Evolutionary conservation across 2,113 vertebrate species (phyloP).

Genomic region (Python bivittatus): DNA sequence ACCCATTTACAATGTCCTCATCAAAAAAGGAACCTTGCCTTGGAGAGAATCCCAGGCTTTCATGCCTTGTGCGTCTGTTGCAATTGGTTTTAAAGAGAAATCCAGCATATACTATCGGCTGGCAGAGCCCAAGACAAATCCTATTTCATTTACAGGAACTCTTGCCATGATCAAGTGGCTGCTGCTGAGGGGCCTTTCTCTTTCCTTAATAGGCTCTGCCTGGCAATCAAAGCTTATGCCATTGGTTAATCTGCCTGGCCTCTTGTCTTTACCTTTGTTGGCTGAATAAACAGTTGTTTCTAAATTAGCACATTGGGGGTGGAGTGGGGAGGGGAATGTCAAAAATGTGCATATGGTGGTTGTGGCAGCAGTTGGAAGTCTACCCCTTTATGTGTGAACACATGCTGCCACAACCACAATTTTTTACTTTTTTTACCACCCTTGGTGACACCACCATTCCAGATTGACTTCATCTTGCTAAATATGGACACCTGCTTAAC

Average conservation of each 20-base stretch:
- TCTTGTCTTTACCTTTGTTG: background rate
- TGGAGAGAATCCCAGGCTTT: conserved; percentile 26
- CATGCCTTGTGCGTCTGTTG: conserved; percentile 15
- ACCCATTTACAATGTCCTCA: conserved; percentile 27
- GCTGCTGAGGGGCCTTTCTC: background rate
- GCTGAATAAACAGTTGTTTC: background rate
- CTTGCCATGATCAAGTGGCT: conserved; percentile 16
- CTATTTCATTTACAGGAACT: conserved; percentile 26
- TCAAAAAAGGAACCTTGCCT: conserved; percentile 29
- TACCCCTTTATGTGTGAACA: background rate
- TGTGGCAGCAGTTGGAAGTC: background rate
- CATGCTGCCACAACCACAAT: background rate
- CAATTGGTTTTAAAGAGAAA: conserved; percentile 1
- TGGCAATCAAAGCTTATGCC: conserved; percentile 34
- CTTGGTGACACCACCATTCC: background rate
- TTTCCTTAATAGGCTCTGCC: conserved; percentile 38
- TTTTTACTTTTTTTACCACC: background rate
- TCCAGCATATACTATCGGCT: conserved; percentile 28
- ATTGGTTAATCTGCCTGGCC: conserved; percentile 17
- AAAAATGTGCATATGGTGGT: background rate
- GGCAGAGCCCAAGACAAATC: conserved; percentile 12
- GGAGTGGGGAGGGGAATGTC: background rate
- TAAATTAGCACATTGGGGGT: background rate
- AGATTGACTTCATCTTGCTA: background rate
- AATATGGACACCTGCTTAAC: background rate